Evolutionary conservation across 1,140 invertebrate genomes (phyloP).

Genomic region (Halyomorpha halys): DNA sequence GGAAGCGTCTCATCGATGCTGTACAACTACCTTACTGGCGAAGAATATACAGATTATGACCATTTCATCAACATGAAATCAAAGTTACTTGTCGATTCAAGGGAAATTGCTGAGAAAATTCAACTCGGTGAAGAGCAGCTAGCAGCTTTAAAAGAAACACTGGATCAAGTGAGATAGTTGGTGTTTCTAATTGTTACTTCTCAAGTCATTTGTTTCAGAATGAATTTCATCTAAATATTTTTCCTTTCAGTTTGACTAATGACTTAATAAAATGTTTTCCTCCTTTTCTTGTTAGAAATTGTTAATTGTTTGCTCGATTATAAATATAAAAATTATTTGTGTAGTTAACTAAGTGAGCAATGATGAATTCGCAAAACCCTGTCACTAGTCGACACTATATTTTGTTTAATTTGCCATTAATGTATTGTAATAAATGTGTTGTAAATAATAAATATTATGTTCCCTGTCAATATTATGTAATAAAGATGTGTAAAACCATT

Average conservation of each 20-base stretch:
- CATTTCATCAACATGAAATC: slow-evolving; percentile 87
- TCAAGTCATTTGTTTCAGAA: not conserved
- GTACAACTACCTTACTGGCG: slow-evolving; percentile 59
- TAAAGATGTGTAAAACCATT: not conserved
- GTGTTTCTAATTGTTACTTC: not conserved
- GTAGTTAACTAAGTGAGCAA: not conserved
- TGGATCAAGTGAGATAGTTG: slow-evolving; percentile 28
- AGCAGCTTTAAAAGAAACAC: slow-evolving; percentile 54
- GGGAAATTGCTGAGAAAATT: slow-evolving; percentile 79
- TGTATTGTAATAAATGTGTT: slow-evolving; percentile 9
- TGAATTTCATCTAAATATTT: not conserved
- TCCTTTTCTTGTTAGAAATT: not conserved
- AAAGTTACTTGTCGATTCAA: slow-evolving; percentile 73
- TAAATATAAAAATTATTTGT: slow-evolving; percentile 7
- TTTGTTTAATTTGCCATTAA: slow-evolving; percentile 13
- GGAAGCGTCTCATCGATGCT: slow-evolving; percentile 63
- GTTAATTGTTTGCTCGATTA: slow-evolving; percentile 4
- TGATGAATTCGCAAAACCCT: slow-evolving; percentile 1
- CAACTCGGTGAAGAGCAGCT: slow-evolving; percentile 78
- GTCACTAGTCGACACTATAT: slow-evolving; percentile 21
- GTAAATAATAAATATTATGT: slow-evolving; percentile 9
- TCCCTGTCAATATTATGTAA: slow-evolving; percentile 4
- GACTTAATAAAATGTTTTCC: not conserved
- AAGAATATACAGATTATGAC: slow-evolving; percentile 72
- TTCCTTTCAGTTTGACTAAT: slow-evolving; percentile 1